Base-by-base conservation (phyloP, 2,888 invertebrate species). In the Lasioglossum calceatum region DNA sequence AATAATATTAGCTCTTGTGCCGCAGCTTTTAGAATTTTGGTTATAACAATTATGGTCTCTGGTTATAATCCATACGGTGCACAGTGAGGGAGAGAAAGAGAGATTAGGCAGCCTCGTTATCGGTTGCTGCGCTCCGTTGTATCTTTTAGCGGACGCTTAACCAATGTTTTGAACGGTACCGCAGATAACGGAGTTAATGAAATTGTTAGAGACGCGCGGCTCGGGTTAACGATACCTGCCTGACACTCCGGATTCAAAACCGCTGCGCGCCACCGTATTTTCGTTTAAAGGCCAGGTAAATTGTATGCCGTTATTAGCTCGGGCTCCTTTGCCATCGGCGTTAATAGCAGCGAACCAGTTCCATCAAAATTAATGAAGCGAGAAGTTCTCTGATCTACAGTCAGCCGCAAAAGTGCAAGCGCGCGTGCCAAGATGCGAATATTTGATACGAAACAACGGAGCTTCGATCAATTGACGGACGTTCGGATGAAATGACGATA, bases 71-170 rank as follows among this genome's bases (percentile, higher is more conserved):
- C 50, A 61, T 44, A 14, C 14, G 27, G 4, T 10, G 61, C 14
- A 61, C 54, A 67, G 1, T 8, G n/a, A 42, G 4, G 36, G 75
- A 19, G 74, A 47, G 79, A 39, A 76, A 16, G 54, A 36, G 23
- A 23, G 39, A 70, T 14, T 4, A 44, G 39, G 71, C 81, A 47
- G 85, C 44, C 76, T 83, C 80, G 85, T 87, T 89, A 88, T 88
- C 90, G 72, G 58, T 72, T 39, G 83, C 78, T 72, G 83, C 79
- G 80, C 81, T 81, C 79, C 77, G 79, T 80, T 81, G 74, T 82
- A 82, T 87, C 73, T 81, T 81, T 82, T 80, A 88, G 87, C 83
- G 85, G 80, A 82, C 81, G 73, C 77, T 71, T 84, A 88, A 90
- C 84, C 81, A 90, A 89, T 90, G 90, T 78, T 77, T 50, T 73